phyloP scores from a whole-genome alignment of 2,797 vertebrate species.

The Anguilla marmorata region DNA sequence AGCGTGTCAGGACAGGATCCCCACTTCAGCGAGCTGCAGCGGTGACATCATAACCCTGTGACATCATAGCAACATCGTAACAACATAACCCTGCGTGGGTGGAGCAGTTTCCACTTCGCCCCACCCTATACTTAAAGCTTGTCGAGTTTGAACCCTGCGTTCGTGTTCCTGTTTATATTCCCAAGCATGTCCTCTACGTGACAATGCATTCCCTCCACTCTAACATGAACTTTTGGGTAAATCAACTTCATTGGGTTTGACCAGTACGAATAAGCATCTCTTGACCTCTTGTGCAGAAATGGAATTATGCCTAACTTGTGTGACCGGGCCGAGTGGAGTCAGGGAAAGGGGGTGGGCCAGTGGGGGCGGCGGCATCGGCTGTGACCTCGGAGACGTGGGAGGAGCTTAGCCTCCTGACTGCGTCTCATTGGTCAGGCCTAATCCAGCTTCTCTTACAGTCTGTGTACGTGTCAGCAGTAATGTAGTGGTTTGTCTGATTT shows the following conservation, averaged over 20 bases:
- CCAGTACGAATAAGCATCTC: background rate
- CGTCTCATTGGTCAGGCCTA: background rate
- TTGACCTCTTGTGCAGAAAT: background rate
- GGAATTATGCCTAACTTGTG: background rate
- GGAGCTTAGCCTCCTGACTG: background rate
- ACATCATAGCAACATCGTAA: background rate
- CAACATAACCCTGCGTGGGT: background rate
- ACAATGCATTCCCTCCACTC: background rate
- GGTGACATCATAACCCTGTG: background rate
- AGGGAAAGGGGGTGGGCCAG: background rate
- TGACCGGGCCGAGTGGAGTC: background rate
- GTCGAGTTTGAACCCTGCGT: background rate
- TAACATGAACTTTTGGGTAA: background rate
- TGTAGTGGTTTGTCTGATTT: background rate
- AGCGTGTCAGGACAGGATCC: background rate
- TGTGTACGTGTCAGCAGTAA: background rate
- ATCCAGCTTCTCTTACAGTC: background rate
- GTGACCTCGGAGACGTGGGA: background rate
- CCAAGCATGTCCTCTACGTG: background rate
- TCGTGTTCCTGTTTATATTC: background rate
- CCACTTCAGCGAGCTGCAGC: no score
- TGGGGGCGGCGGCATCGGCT: background rate
- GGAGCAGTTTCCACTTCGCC: background rate
- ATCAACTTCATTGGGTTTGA: background rate
- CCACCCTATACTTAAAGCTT: background rate